Base-by-base conservation (phyloP, 2,797 vertebrate genomes). In the Anableps anableps region DNA sequence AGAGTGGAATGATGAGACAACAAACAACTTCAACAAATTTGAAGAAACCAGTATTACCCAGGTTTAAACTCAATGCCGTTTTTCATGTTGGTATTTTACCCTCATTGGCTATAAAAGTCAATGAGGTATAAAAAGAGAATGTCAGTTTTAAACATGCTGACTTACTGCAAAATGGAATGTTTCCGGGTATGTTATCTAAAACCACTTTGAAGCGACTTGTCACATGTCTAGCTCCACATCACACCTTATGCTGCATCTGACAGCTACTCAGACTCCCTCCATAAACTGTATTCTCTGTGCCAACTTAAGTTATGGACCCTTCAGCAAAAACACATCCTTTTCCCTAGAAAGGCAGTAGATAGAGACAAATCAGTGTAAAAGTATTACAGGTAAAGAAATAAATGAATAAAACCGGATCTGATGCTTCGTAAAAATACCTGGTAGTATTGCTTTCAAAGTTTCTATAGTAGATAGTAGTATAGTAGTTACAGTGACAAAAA, bases 121-220 rank as follows among this genome's bases (percentile, higher is more conserved):
- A 41, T 41, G 34, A 68, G 64, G 36, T 68, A 38, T 26, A 62
- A 78, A 79, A 76, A 36, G 66, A 74, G 41, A 70, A 38, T 23
- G 45, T 85, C 34, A 50, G 47, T 79, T 70, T 23, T 48, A 86
- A 87, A 79, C 64, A 66, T 71, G 74, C 43, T 16, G 74, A 79
- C 17, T 43, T 48, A 82, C 77, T 62, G 38, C 55, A 36, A 73
- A 64, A 77, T 73, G 55, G 31, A 60, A 76, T 31, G 71, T 78
- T 53, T 23, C 72, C 78, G 77, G 47, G 83, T 73, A 64, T 76
- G 73, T 76, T 62, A 81, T 73, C 76, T 41, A 79, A 74, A 72
- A 87, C 64, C 11, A 72, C 29, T 75, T 50, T 77, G 75, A 75
- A 55, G 80, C 75, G 8, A 80, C 64, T 70, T 81, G 83, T 75